These are phyloP conservation scores for Pan paniscus DNA, from an alignment of 2,113 vertebrate species.

Conservation along the genomic window DNA sequence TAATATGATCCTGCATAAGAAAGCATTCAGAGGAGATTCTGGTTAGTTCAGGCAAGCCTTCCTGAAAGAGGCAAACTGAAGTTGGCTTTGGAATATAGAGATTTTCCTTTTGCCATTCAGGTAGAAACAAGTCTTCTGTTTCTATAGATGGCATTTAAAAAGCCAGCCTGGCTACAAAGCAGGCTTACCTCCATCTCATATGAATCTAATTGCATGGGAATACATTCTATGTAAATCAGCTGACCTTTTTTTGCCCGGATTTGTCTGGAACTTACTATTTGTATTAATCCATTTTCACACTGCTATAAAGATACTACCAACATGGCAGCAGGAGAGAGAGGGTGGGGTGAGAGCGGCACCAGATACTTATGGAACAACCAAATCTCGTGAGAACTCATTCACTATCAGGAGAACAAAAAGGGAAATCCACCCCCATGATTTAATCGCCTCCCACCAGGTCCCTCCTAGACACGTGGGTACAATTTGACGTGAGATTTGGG, in stretches of 20 bases:
- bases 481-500: no score
- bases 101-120: neutral
- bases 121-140: neutral
- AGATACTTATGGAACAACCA: no score
- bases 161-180: neutral
- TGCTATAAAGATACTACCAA: no score
- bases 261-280: neutral
- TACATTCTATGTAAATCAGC: neutral
- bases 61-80: neutral
- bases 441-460: no score
- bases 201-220: neutral
- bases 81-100: neutral
- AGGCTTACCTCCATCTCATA: neutral
- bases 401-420: no score
- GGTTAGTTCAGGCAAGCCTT: neutral
- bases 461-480: no score
- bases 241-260: neutral
- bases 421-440: no score
- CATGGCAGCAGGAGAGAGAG: no score
- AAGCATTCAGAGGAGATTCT: neutral
- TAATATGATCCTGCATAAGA: neutral
- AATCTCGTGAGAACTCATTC: no score
- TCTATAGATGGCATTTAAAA: neutral
- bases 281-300: no score
- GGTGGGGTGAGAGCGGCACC: no score